These are phyloP conservation scores for Nomada ruficornis DNA, from an alignment of 2,888 invertebrate species.

Conservation along the genomic window DNA sequence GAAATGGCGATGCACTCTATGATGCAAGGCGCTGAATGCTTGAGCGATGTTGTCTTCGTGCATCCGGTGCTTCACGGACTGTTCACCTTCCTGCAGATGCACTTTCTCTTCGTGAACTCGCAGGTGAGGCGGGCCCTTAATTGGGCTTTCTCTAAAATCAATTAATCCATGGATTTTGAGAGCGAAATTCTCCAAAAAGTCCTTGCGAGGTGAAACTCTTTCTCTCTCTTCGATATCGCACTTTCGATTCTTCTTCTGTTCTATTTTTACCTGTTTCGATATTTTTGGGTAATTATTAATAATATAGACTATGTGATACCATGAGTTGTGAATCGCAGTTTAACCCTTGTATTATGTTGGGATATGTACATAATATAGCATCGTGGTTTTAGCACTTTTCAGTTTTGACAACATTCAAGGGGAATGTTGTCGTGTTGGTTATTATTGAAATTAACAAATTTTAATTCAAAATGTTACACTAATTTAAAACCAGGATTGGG, in stretches of 20 bases:
- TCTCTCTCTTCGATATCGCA: background rate
- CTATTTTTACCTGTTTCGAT: background rate
- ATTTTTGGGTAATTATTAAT: too few species aligned
- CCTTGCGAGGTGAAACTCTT: too few species aligned
- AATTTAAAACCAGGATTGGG: too few species aligned
- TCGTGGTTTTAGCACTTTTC: too few species aligned
- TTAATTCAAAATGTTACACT: too few species aligned
- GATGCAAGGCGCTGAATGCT: constrained; percentile 84
- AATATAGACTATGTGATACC: too few species aligned
- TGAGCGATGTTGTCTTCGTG: constrained; percentile 85
- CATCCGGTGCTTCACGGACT: constrained; percentile 86
- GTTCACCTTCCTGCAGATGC: constrained; percentile 87
- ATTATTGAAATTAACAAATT: too few species aligned
- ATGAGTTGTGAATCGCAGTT: too few species aligned
- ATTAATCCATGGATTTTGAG: background rate
- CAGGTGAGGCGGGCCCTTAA: constrained; percentile 80
- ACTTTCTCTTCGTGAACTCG: constrained; percentile 86
- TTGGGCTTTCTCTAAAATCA: background rate
- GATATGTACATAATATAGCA: too few species aligned
- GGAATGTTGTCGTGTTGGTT: too few species aligned
- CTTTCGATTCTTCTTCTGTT: background rate
- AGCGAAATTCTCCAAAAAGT: background rate
- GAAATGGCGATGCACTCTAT: constrained; percentile 86
- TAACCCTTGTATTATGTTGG: too few species aligned
- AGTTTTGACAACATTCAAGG: too few species aligned